Evolutionary conservation across 2,113 vertebrate genomes (phyloP), one percentile per base, ranked within the genome.

Genomic region (Coturnix japonica): DNA sequence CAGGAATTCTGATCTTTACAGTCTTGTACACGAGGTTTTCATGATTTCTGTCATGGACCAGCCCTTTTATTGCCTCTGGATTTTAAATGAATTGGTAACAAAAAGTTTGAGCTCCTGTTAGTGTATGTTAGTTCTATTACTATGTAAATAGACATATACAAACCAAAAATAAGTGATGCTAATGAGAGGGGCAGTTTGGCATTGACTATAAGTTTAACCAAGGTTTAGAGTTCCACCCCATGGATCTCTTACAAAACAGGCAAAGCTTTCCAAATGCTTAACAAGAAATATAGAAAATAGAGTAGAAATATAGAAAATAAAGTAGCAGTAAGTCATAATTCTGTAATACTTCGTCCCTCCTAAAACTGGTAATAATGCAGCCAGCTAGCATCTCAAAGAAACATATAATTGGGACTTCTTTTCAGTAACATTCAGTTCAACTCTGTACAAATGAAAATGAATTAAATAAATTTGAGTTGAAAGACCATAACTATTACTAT

Each of bases 211-310:
- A 67, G 37, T 3, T 3, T 41, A 79, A 43, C 8, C 17, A 63
- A 47, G 22, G 9, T 75, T 92, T 80, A 83, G 30, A 92, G 28
- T 70, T 73, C 21, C 91, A 39, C 12, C 20, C 90, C 70, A 67
- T 17, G 31, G 26, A 56, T 86, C 17, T 37, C 41, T 92, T 56
- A 57, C 57, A 90, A 65, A 90, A 86, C 33, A 61, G 35, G 22
- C 13, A 92, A 85, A 69, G 4, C 31, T 74, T 91, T 93, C 71
- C 67, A 88, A 89, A 70, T 75, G 1, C 74, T 79, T 93, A 46
- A 89, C 8, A 80, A 7, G 53, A 93, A 94, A 93, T 56, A 91
- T n/a, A 37, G 21, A 92, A 87, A 93, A 77, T 60, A 92, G 87
- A 88, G 19, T 4, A 43, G 11, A 93, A 94, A 93, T 56, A 91